Conservation (phyloP, 2,113 vertebrate species). For the Scopus umbretta region DNA sequence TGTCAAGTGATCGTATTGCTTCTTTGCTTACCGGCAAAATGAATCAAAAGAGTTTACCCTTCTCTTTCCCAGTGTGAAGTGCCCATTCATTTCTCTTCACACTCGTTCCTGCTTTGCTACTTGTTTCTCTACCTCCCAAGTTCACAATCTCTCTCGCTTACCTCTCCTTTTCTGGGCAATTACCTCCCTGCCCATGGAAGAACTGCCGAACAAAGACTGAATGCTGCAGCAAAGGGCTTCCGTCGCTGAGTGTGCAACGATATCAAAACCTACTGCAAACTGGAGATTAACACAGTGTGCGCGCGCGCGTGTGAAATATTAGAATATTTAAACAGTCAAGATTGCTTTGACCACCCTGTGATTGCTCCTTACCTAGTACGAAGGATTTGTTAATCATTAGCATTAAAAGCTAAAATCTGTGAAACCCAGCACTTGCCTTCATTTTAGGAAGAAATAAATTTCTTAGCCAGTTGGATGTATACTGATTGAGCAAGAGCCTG, state of each 20-base stretch:
- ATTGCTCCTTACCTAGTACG: background rate
- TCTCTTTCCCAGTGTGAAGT: background rate
- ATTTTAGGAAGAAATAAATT: background rate
- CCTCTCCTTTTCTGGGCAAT: background rate
- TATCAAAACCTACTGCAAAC: background rate
- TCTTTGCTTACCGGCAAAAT: background rate
- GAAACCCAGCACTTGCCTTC: background rate
- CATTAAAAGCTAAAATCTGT: background rate
- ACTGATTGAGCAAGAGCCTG: background rate
- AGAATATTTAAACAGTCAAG: background rate
- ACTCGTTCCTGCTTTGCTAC: background rate
- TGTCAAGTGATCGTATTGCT: rapidly evolving
- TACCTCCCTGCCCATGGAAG: background rate
- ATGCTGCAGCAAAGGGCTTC: background rate
- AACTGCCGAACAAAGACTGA: background rate
- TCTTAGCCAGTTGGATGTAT: background rate
- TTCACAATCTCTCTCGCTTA: background rate
- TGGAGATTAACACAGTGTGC: background rate
- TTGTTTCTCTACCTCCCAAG: background rate
- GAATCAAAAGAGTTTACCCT: background rate
- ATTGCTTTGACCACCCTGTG: background rate
- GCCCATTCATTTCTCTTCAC: background rate
- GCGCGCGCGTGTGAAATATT: rapidly evolving
- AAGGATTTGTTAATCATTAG: background rate
- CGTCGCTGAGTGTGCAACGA: background rate